Conservation (phyloP, 2,797 vertebrate genomes). For the Tenualosa ilisha region DNA sequence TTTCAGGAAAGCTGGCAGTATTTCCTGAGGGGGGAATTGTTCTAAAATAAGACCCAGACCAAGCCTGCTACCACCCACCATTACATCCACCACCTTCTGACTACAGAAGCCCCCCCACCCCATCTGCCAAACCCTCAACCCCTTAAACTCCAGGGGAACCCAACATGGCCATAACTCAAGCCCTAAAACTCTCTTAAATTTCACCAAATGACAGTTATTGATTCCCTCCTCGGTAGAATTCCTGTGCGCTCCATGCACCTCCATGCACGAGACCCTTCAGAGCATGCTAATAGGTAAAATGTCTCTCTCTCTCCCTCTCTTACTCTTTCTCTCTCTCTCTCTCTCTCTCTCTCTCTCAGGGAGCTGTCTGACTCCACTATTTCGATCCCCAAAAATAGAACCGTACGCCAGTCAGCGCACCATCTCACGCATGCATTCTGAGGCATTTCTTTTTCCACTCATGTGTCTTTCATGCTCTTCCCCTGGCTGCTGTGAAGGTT, state of each 20-base stretch:
- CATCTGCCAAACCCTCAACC: constrained; percentile 41
- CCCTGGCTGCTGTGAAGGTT: background rate
- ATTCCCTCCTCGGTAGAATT: constrained; percentile 53
- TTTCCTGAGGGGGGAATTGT: constrained; percentile 68
- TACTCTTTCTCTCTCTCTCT: background rate
- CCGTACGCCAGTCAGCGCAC: constrained; percentile 29
- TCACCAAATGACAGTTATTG: constrained; percentile 69
- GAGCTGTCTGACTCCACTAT: background rate
- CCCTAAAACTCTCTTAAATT: constrained; percentile 64
- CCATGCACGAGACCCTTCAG: background rate
- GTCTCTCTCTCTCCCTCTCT: background rate
- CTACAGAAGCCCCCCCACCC: background rate
- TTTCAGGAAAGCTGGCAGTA: constrained; percentile 71
- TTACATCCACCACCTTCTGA: background rate
- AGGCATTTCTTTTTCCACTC: constrained; percentile 41
- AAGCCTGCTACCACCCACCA: background rate
- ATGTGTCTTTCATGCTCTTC: constrained; percentile 4
- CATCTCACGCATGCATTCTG: constrained; percentile 41
- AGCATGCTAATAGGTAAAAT: background rate
- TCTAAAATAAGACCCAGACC: constrained; percentile 70
- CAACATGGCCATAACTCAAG: constrained; percentile 67
- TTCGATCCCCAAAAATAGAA: constrained; percentile 43
- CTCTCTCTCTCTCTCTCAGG: background rate
- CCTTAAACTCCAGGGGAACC: constrained; percentile 61
- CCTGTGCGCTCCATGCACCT: constrained; percentile 47